Base-by-base conservation (phyloP, 30 jellyfish, hydroid and myxozoan species). In the Cassiopea xamachana region DNA sequence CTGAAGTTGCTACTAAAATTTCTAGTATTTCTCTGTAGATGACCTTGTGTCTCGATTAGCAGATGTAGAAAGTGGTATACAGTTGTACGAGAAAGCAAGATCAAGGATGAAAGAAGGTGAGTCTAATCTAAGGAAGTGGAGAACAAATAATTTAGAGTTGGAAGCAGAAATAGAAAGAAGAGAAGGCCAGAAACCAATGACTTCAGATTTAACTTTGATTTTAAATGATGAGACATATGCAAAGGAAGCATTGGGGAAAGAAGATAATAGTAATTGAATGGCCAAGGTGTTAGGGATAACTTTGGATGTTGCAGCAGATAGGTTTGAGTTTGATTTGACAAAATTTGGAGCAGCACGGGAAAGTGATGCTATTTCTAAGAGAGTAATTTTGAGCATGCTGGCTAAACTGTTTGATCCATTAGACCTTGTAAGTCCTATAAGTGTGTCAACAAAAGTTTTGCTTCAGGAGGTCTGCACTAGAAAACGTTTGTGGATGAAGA, bases 351-450 rank as follows among this genome's bases (percentile, higher is more conserved):
- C 46, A 67, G 15, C 43, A 16, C 6, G 46, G 3, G 76, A 67
- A 67, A 67, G 50, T 78, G 87, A 50, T 17, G 67, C 6, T 18
- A 55, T 78, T 44, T 47, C 87, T 8, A 78, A 78, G 27, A 51
- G 87, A 46, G 13, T 13, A 45, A 78, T 78, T 50, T 62, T 55
- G 17, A 78, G 51, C 43, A 16, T 46, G 73, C 16, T 78, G 10
- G 87, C 75, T 12, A 78, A 69, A 15, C 44, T 61, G 62, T 81
- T 16, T 81, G 90, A 81, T 60, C 92, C 84, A 18, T 49, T 83
- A 44, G 92, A 85, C 39, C 55, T 83, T 61, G 85, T 83, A 44
- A 72, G 85, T 27, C 92, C 85, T 12, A 44, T 83, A 6, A 83
- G 27, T 1, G 84, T 47, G 27, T 14, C 70, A 39, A 85, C 92